Base-by-base conservation (phyloP, 2,888 invertebrate species). In the Dicyrtomina minuta region DNA sequence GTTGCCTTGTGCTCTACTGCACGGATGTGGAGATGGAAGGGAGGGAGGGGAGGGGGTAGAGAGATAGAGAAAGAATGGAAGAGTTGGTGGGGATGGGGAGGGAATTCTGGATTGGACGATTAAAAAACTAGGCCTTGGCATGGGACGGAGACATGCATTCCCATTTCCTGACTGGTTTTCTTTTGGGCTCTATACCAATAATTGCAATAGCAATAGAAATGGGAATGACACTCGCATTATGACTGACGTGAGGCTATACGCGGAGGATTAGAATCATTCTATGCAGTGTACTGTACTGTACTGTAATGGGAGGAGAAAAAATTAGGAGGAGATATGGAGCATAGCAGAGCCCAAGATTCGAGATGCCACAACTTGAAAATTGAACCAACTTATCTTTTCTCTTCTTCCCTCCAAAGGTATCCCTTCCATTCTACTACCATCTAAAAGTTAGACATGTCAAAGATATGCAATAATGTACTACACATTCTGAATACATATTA, bases 401-500 rank as follows among this genome's bases (percentile, higher is more conserved):
- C 4, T 33, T 26, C 13, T 56, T 33, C 2, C 33, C 17, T 33
- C n/a, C 8, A 33, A 33, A 33, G 33, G 33, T 33, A 33, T 33
- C 33, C 33, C 4, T 33, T 56, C 27, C 26, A n/a, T 56, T n/a
- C n/a, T n/a, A 5, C 17, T 4, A 8, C 51, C 10, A 51, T 17
- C 4, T 46, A 46, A 46, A 46, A 46, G 17, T 33, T 33, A 33
- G 17, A 12, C 27, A 41, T 41, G 58, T 58, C 58, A 33, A n/a
- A 58, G 58, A 58, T 58, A 58, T 58, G 58, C 58, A 17, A 58
- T 58, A 58, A 27, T 27, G 33, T 20, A 17, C n/a, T 58, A 58
- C 58, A 58, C 58, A 41, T 58, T 39, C 41, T 58, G 58, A 58
- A 58, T 58, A 58, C 58, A 20, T 58, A 58, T 58, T 58, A 58